Conservation (phyloP, 1,140 invertebrate species). For the Rhopalosiphum maidis region DNA sequence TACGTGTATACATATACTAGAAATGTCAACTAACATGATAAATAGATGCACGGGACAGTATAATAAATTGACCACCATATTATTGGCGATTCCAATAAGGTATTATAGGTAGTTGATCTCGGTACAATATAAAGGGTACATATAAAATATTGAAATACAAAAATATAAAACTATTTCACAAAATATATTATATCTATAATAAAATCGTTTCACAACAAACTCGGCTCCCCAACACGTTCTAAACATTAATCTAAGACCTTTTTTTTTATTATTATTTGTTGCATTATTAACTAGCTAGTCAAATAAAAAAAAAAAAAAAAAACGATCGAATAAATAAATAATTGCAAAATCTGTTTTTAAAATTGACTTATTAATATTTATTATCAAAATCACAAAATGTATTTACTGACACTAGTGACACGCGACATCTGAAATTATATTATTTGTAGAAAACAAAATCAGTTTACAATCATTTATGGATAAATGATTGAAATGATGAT, state of each 20-base stretch:
- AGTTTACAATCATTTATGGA: not conserved
- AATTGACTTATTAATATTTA: not conserved
- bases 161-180: not conserved
- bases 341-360: not conserved
- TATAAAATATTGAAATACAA: not conserved
- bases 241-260: too few species aligned
- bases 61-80: not conserved
- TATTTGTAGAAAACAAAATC: not conserved
- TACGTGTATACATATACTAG: not conserved
- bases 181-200: not conserved
- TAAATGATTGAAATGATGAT: not conserved
- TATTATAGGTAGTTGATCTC: not conserved
- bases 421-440: not conserved
- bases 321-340: not conserved
- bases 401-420: too few species aligned
- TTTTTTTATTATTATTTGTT: not conserved
- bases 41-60: not conserved
- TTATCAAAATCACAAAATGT: too few species aligned
- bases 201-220: not conserved
- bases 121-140: not conserved
- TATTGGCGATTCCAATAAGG: not conserved
- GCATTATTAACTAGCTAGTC: not conserved
- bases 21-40: not conserved
- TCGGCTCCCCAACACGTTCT: not conserved
- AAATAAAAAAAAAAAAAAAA: not conserved